These are phyloP conservation scores for Ceratitis capitata DNA, from an alignment of 1,140 invertebrate species.

Conservation along the genomic window DNA sequence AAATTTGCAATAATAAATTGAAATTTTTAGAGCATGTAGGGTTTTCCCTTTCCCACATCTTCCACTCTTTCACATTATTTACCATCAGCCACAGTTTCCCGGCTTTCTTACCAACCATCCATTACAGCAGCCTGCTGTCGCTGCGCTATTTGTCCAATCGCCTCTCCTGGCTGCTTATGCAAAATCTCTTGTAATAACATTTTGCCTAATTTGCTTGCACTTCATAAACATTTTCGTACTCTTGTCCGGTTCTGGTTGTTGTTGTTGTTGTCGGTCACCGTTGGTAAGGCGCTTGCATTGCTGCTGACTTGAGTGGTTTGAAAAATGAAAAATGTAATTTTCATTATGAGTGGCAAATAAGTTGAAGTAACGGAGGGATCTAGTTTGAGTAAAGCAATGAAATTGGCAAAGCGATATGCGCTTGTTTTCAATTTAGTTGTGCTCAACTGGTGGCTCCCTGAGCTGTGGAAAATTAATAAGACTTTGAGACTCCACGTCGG, in stretches of 20 bases:
- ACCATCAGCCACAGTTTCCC: neutral
- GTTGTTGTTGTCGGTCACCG: neutral
- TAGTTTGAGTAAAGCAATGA: neutral
- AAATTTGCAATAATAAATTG: neutral
- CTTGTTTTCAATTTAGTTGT: neutral
- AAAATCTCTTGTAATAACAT: conserved; percentile 37
- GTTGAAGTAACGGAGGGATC: neutral
- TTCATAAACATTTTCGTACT: conserved; percentile 7
- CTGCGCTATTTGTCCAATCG: conserved; percentile 6
- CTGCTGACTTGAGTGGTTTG: neutral
- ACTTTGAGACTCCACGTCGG: neutral
- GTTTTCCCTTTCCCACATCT: neutral
- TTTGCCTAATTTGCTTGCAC: conserved; percentile 30
- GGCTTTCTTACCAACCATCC: neutral
- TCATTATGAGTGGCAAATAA: conserved; percentile 16
- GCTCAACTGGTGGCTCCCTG: neutral
- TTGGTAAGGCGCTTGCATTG: neutral
- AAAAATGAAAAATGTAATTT: conserved; percentile 30
- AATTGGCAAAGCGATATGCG: neutral
- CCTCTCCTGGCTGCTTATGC: conserved; percentile 8
- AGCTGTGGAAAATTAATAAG: neutral
- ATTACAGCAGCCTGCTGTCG: neutral
- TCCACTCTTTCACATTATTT: neutral
- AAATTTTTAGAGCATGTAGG: too few relatives aligned
- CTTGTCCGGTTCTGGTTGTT: neutral